These are phyloP conservation scores for Dicerorhinus sumatrensis DNA, from an alignment of 2,113 vertebrate genomes.

Conservation along the genomic window DNA sequence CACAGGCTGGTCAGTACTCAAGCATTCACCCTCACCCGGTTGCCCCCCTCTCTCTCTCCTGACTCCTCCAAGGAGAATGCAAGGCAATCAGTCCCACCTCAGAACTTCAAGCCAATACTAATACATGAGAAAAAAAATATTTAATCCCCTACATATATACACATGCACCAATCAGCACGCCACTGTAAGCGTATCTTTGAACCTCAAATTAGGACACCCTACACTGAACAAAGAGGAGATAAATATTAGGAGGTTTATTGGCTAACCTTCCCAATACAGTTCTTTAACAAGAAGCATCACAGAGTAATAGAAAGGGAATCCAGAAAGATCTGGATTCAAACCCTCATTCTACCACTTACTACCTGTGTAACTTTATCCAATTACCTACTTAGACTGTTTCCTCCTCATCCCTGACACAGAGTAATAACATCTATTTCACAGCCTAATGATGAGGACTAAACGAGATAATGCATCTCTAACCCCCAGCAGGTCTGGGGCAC, in stretches of 20 bases:
- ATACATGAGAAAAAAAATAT: neutral
- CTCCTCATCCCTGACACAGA: neutral
- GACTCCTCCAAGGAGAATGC: neutral
- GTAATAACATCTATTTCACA: neutral
- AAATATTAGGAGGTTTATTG: neutral
- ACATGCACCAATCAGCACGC: neutral
- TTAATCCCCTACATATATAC: neutral
- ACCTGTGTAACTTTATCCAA: neutral
- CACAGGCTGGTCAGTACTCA: neutral
- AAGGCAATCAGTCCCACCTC: neutral
- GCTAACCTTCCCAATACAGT: neutral
- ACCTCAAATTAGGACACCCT: neutral
- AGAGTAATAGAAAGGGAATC: neutral
- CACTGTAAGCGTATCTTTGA: neutral
- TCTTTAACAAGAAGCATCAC: neutral
- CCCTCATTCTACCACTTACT: neutral
- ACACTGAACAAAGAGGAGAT: neutral
- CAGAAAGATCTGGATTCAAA: slow-evolving; percentile 25
- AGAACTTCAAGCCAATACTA: neutral
- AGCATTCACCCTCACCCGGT: too few relatives aligned
- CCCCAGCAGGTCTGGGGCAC: neutral
- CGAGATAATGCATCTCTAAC: neutral
- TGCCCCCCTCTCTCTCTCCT: neutral
- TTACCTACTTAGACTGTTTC: neutral
- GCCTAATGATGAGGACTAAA: neutral